phyloP scores from a whole-genome alignment of 1,140 invertebrate genomes.

The Rhopalosiphum padi region DNA sequence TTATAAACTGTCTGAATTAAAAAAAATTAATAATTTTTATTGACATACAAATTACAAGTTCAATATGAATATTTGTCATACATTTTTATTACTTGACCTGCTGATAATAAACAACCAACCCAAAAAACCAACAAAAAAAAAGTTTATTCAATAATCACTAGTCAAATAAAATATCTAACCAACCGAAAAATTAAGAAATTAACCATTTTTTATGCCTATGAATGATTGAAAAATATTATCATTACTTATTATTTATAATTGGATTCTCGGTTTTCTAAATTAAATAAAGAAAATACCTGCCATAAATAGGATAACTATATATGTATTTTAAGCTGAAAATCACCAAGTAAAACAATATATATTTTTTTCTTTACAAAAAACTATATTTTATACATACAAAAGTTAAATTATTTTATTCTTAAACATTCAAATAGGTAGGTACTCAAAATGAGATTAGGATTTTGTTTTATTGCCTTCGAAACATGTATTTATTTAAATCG shows the following conservation, averaged over 20 bases:
- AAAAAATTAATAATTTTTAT: background rate
- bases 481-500: constrained; percentile 3
- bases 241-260: background rate
- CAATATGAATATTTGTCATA: background rate
- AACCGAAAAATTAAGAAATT: background rate
- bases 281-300: background rate
- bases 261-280: background rate
- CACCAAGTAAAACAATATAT: background rate
- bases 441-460: background rate
- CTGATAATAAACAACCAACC: background rate
- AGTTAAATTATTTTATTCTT: background rate
- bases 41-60: background rate
- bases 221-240: too few relatives aligned
- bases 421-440: background rate
- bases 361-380: background rate
- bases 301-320: background rate
- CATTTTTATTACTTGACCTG: background rate
- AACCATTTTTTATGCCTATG: too few relatives aligned
- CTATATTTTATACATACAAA: background rate
- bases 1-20: background rate
- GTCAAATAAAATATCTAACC: too few relatives aligned
- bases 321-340: background rate
- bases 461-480: background rate
- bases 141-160: background rate
- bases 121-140: background rate